Evolutionary conservation across 2,888 invertebrate species (phyloP).

Genomic region (Trisateles emortualis): DNA sequence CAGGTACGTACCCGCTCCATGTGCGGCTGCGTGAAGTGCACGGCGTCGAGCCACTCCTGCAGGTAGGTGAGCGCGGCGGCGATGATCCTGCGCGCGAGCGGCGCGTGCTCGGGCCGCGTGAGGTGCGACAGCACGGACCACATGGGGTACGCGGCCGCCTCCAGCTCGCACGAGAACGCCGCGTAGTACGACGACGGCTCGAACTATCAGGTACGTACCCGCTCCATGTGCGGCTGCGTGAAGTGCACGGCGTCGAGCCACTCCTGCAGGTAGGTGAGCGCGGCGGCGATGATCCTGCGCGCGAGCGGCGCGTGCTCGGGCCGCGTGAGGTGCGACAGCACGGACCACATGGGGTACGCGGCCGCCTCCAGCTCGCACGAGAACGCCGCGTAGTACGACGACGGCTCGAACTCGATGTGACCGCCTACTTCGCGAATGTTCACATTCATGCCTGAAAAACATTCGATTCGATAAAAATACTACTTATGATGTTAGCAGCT

Average conservation of each 20-base stretch:
- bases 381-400: slow-evolving; percentile 98
- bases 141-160: slow-evolving; percentile 99
- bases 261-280: slow-evolving; percentile 92
- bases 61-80: no score
- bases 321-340: slow-evolving; percentile 95
- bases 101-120: slow-evolving; percentile 89
- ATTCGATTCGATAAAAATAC: neutral
- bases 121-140: slow-evolving; percentile 98
- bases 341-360: slow-evolving; percentile 99
- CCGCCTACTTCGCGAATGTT: slow-evolving; percentile 96
- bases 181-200: slow-evolving; percentile 99
- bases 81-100: no score
- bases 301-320: slow-evolving; percentile 91
- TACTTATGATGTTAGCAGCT: no score
- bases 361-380: slow-evolving; percentile 98
- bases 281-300: slow-evolving; percentile 91
- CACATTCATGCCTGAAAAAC: slow-evolving; percentile 95
- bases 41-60: no score
- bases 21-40: no score
- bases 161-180: slow-evolving; percentile 98
- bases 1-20: no score
- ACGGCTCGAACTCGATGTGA: slow-evolving; percentile 98
- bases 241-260: slow-evolving; percentile 96
- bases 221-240: slow-evolving; percentile 82
- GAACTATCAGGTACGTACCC: slow-evolving; percentile 90